These are phyloP conservation scores for Chironomus striatipennis DNA, from an alignment of 1,140 invertebrate genomes.

Conservation along the genomic window DNA sequence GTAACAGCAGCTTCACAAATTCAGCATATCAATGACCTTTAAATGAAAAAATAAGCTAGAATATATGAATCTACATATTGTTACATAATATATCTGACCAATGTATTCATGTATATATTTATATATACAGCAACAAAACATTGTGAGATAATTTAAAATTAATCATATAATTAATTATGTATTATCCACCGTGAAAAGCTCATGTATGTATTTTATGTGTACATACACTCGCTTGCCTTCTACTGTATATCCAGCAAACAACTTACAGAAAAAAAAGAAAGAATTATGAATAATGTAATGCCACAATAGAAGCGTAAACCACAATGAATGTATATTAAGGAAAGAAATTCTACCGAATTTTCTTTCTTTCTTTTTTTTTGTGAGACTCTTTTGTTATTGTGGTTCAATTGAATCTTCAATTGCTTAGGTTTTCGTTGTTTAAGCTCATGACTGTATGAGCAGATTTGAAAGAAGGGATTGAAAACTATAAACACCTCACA, in stretches of 20 bases:
- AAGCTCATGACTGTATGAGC: background rate
- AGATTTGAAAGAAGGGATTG: no score
- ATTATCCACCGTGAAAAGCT: slow-evolving; percentile 4
- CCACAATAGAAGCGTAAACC: background rate
- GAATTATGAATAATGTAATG: background rate
- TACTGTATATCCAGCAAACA: no score
- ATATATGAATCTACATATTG: no score
- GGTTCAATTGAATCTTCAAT: slow-evolving; percentile 7
- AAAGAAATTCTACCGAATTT: slow-evolving; percentile 1
- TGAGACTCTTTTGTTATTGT: background rate
- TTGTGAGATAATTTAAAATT: slow-evolving; percentile 6
- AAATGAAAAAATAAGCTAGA: background rate
- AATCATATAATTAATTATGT: slow-evolving; percentile 15
- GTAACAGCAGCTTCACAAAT: background rate
- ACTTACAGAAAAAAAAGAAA: background rate
- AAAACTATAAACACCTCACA: slow-evolving; percentile 2
- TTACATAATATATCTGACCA: no score
- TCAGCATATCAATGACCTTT: slow-evolving; percentile 8
- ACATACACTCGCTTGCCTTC: background rate
- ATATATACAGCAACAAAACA: background rate
- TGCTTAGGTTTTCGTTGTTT: background rate
- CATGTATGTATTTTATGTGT: background rate
- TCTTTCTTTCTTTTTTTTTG: background rate
- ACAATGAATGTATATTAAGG: slow-evolving; percentile 14
- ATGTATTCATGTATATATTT: no score